These are phyloP conservation scores for Cynaeus angustus DNA, from an alignment of 2,888 invertebrate species.

Conservation along the genomic window DNA sequence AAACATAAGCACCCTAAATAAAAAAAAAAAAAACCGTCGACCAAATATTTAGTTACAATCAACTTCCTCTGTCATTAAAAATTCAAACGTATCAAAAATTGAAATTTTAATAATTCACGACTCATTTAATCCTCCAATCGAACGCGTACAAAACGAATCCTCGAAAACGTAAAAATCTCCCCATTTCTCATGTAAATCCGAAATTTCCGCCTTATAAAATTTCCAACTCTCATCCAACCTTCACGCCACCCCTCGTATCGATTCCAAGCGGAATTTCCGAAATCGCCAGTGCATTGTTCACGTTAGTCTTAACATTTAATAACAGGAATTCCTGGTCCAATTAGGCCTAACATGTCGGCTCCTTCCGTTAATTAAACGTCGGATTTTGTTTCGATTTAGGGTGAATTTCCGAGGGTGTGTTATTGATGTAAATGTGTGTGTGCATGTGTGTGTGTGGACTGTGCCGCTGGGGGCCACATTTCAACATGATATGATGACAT, in stretches of 20 bases:
- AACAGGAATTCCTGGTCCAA: constrained; percentile 43
- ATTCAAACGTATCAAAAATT: too few species aligned
- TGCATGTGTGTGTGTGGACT: constrained; percentile 7
- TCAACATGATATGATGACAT: constrained; percentile 59
- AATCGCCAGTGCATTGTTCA: constrained; percentile 1
- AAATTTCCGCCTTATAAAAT: background rate
- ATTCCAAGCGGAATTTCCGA: background rate
- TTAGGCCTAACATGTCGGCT: constrained; percentile 34
- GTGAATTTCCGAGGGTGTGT: constrained; percentile 34
- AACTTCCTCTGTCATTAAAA: too few species aligned
- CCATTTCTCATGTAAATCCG: background rate
- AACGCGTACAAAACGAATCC: too few species aligned
- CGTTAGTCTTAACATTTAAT: constrained; percentile 17
- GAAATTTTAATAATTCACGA: too few species aligned
- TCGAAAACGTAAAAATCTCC: too few species aligned
- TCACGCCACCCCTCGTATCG: constrained; percentile 4
- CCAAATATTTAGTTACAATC: too few species aligned
- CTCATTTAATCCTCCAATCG: too few species aligned
- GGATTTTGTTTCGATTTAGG: constrained; percentile 26
- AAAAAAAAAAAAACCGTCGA: too few species aligned
- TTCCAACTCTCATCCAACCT: too few species aligned
- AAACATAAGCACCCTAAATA: too few species aligned
- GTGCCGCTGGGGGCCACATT: constrained; percentile 50
- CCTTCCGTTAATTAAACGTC: constrained; percentile 44
- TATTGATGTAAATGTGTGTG: constrained; percentile 13